Evolutionary conservation across 1,140 invertebrate species (phyloP), one percentile per base, ranked within the genome.

Genomic region (Brachionus calyciflorus): DNA sequence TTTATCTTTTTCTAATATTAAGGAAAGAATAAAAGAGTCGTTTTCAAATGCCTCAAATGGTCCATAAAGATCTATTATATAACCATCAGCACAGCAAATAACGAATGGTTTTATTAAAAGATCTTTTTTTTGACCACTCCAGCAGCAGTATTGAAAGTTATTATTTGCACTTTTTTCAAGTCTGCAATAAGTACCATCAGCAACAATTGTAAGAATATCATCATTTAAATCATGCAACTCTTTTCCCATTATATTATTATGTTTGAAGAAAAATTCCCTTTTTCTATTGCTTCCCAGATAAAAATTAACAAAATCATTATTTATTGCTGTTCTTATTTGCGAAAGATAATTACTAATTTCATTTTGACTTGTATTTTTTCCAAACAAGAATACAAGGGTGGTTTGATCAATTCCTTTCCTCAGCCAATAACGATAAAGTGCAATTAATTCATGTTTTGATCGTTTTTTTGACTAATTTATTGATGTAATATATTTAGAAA

Each of bases 81-180:
- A 65, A 21, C 60, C 60, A 24, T 65, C 60, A 14, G 60, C 19
- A 24, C 60, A 65, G 30, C 60, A 65, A 24, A 65, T 46, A 44
- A 41, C 19, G 14, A 65, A 65, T 30, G 37, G 60, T 24, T 65
- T 65, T 44, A 65, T 19, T 44, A 65, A 24, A 24, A 24, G 30
- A 9, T 41, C 60, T n/a, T 19, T 24, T 65, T 44, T 65, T 65
- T 65, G 60, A 30, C 12, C 19, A 44, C 60, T 65, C 33, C 37
- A 44, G 21, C 17, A 65, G 24, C n/a, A 24, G 44, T 65, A 65
- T 65, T 65, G 37, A 65, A 65, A 65, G 1, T 41, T 9, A 65
- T 65, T 65, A 26, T 44, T 65, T 30, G 40, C 21, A 65, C 60
- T 44, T 65, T 65, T 65, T 44, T 65, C 60, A 14, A 65, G 24